Conservation (phyloP, 2,888 invertebrate species). For the Cotesia congregata region DNA sequence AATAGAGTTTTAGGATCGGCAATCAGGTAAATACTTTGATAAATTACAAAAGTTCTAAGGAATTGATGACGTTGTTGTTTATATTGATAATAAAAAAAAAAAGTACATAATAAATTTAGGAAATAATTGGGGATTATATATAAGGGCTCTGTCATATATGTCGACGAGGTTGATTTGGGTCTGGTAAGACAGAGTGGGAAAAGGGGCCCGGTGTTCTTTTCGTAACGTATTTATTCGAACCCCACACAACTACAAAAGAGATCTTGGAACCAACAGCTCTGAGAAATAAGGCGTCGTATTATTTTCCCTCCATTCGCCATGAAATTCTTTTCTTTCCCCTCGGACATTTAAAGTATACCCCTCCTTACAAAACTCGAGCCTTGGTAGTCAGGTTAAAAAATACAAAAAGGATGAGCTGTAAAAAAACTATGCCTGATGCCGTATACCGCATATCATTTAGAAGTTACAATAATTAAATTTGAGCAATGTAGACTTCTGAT, state of each 20-base stretch:
- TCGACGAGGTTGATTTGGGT: constrained; percentile 38
- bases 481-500: too few species aligned
- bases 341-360: constrained; percentile 29
- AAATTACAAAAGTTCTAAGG: too few species aligned
- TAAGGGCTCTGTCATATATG: constrained; percentile 37
- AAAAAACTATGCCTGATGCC: neutral
- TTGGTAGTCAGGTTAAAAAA: neutral
- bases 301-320: constrained; percentile 39
- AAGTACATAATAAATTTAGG: neutral
- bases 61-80: too few species aligned
- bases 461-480: neutral
- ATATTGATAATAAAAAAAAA: neutral
- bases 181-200: constrained; percentile 42
- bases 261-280: constrained; percentile 44
- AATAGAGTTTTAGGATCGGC: too few species aligned
- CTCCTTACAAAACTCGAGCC: neutral
- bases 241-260: constrained; percentile 64
- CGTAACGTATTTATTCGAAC: constrained; percentile 70
- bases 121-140: neutral
- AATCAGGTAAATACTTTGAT: too few species aligned
- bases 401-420: constrained; percentile 11
- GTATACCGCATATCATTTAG: neutral
- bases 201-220: constrained; percentile 67
- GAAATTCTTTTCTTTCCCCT: constrained; percentile 30
- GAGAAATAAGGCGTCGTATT: constrained; percentile 41